Evolutionary conservation across 2,888 invertebrate genomes (phyloP).

Genomic region (Chorisops tibialis): DNA sequence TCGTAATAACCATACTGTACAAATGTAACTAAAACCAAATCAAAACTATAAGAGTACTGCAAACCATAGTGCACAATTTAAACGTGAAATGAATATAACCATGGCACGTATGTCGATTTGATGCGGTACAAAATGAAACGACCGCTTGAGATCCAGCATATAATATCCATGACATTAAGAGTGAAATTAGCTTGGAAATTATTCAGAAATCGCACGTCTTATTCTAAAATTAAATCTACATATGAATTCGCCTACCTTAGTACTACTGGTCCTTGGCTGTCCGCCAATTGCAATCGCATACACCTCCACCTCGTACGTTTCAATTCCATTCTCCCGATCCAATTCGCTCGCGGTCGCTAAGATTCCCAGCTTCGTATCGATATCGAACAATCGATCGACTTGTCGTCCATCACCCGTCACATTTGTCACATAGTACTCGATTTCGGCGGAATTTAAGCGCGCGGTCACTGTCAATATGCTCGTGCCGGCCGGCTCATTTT

Average conservation of each 20-base stretch:
- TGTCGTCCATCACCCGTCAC: constrained; percentile 71
- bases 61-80: too few relatives aligned
- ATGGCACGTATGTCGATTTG: too few relatives aligned
- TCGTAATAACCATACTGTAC: too few relatives aligned
- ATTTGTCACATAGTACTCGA: constrained; percentile 90
- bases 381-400: constrained; percentile 86
- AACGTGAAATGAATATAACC: too few relatives aligned
- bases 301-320: constrained; percentile 79
- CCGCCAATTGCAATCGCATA: constrained; percentile 76
- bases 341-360: constrained; percentile 79
- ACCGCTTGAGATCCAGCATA: too few relatives aligned
- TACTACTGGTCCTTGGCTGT: constrained; percentile 70
- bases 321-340: constrained; percentile 80
- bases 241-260: constrained; percentile 69
- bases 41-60: too few relatives aligned
- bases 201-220: too few relatives aligned
- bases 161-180: too few relatives aligned
- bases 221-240: background rate
- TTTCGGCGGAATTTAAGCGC: constrained; percentile 60
- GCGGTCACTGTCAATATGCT: constrained; percentile 79
- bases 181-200: too few relatives aligned
- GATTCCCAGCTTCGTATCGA: constrained; percentile 84
- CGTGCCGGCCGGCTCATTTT: constrained; percentile 85
- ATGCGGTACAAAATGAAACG: too few relatives aligned
- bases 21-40: too few relatives aligned